Percentiles rank a stretch among this genome's conserved stretches.
phyloP scores from a whole-genome alignment of 2,888 invertebrate species.

The Diogma glabrata region DNA sequence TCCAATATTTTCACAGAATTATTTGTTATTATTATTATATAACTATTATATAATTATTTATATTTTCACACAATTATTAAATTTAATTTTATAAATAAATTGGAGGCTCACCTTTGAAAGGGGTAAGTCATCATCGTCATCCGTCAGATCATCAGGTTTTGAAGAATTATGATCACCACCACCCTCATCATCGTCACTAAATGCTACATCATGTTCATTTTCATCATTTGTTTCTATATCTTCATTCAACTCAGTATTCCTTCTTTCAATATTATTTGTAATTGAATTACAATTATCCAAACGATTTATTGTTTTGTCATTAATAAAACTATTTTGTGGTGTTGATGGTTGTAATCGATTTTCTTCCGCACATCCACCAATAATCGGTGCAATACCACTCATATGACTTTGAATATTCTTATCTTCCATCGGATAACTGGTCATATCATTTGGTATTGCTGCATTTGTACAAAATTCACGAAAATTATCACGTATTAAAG shows the following conservation, averaged over 20 bases:
- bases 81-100: no score
- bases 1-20: no score
- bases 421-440: constrained; percentile 15
- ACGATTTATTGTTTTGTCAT: background rate
- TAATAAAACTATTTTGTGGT: background rate
- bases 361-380: constrained; percentile 12
- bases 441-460: constrained; percentile 18
- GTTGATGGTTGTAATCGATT: constrained; percentile 11
- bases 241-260: constrained; percentile 33
- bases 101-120: constrained; percentile 63
- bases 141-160: constrained; percentile 35
- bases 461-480: constrained; percentile 54
- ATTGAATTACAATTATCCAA: background rate
- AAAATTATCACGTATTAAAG: constrained; percentile 80
- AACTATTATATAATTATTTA: no score
- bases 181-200: constrained; percentile 42
- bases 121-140: constrained; percentile 56
- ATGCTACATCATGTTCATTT: constrained; percentile 8
- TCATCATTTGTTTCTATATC: constrained; percentile 42
- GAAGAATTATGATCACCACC: constrained; percentile 30
- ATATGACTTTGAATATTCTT: constrained; percentile 9
- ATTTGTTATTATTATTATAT: no score
- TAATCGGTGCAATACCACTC: no score
- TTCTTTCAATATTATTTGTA: background rate
- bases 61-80: no score